Conservation (phyloP, 2,113 vertebrate species). For the Thunnus maccoyii region DNA sequence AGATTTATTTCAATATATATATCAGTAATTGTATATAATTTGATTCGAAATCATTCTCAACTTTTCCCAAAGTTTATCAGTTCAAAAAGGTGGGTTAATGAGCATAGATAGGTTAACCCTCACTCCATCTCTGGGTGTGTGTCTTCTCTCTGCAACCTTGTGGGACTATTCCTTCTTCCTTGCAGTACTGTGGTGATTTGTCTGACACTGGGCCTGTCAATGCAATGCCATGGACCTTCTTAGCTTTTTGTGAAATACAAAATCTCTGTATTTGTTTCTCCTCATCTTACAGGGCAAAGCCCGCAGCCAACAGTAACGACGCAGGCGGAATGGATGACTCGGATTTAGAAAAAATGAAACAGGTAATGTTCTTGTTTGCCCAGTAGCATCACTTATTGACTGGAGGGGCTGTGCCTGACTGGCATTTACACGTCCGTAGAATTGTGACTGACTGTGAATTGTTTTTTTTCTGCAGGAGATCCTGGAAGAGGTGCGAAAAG, state of each 20-base stretch:
- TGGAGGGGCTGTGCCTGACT: neutral
- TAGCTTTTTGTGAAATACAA: neutral
- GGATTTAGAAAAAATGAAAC: constrained; percentile 92
- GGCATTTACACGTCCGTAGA: too few relatives aligned
- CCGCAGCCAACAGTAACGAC: constrained; percentile 77
- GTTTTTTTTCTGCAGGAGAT: constrained; percentile 86
- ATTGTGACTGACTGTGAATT: neutral
- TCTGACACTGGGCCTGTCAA: constrained; percentile 18
- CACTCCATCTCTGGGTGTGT: constrained; percentile 16
- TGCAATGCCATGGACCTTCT: constrained; percentile 11
- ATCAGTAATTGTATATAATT: too few relatives aligned
- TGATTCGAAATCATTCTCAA: too few relatives aligned
- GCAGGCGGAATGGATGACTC: constrained; percentile 84
- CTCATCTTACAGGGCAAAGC: constrained; percentile 83
- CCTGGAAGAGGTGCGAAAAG: constrained; percentile 92
- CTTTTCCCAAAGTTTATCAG: neutral
- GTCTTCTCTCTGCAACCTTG: constrained; percentile 14
- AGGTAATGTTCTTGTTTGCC: constrained; percentile 79
- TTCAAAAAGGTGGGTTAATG: constrained; percentile 9
- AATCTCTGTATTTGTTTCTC: constrained; percentile 28
- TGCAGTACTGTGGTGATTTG: constrained; percentile 28
- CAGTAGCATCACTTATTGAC: neutral
- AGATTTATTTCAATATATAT: neutral
- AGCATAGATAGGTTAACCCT: neutral
- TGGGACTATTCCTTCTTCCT: constrained; percentile 11